Evolutionary conservation across 2,797 vertebrate species (phyloP).

Genomic region (Picus viridis): DNA sequence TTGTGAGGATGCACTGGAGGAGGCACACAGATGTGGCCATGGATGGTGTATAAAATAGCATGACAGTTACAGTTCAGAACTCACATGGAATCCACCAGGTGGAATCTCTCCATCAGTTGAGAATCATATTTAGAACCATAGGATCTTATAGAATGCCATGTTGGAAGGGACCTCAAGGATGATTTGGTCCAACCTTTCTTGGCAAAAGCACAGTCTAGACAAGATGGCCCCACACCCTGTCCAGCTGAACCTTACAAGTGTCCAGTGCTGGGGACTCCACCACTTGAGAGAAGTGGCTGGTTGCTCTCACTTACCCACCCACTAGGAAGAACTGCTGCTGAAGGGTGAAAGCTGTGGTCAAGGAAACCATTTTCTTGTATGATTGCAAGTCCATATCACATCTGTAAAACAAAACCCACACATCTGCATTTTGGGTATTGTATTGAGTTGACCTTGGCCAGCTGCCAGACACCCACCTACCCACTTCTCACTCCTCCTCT

Average conservation of each 20-base stretch:
- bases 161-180: background rate
- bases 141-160: background rate
- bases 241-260: background rate
- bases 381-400: background rate
- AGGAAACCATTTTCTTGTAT: background rate
- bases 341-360: background rate
- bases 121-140: background rate
- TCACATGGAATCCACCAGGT: background rate
- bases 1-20: background rate
- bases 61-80: background rate
- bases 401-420: rapidly evolving
- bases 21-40: background rate
- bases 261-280: background rate
- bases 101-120: background rate
- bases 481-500: rapidly evolving
- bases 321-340: background rate
- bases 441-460: background rate
- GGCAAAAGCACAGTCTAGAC: background rate
- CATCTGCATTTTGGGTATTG: background rate
- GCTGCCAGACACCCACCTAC: rapidly evolving
- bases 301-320: background rate
- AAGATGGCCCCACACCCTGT: background rate
- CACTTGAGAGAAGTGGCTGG: background rate
- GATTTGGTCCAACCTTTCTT: background rate
- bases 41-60: background rate